Percentiles rank a stretch among this genome's conserved stretches.
phyloP scores from a whole-genome alignment of 2,888 invertebrate genomes.

The Nephrocerus scutellatus region DNA sequence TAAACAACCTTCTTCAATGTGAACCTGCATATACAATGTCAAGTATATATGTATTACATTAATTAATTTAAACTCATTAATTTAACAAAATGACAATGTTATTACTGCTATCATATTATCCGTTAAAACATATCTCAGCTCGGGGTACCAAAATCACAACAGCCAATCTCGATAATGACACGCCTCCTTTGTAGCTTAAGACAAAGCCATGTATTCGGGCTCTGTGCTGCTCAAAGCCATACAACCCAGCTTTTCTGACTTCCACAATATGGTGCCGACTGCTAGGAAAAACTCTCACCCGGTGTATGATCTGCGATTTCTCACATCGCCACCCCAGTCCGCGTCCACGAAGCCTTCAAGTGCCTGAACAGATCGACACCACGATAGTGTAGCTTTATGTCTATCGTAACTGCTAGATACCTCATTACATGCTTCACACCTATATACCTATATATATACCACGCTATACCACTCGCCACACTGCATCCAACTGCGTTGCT shows the following conservation, averaged over 20 bases:
- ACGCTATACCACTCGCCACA: constrained; percentile 7
- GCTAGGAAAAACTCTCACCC: constrained; percentile 1
- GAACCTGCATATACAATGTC: too few relatives aligned
- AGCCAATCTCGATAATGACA: neutral
- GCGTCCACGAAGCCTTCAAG: constrained; percentile 5
- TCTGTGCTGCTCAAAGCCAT: constrained; percentile 7
- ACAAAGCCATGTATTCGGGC: constrained; percentile 5
- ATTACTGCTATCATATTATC: too few relatives aligned
- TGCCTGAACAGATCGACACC: neutral
- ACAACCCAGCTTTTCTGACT: constrained; percentile 1
- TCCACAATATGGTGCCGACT: neutral
- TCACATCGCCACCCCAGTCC: constrained; percentile 4
- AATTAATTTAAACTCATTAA: too few relatives aligned
- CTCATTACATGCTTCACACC: constrained; percentile 6
- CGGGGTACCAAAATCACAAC: too few relatives aligned
- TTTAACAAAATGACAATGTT: too few relatives aligned
- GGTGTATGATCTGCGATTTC: constrained; percentile 2
- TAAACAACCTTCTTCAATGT: too few relatives aligned
- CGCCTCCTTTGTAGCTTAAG: constrained; percentile 9
- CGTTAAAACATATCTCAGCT: constrained; percentile 7
- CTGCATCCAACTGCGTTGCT: constrained; percentile 3
- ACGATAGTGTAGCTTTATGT: constrained; percentile 5
- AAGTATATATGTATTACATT: too few relatives aligned
- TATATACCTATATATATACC: too few relatives aligned
- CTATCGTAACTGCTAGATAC: too few relatives aligned